phyloP scores from a whole-genome alignment of 2,888 invertebrate species.

The Metallyticus violacea region DNA sequence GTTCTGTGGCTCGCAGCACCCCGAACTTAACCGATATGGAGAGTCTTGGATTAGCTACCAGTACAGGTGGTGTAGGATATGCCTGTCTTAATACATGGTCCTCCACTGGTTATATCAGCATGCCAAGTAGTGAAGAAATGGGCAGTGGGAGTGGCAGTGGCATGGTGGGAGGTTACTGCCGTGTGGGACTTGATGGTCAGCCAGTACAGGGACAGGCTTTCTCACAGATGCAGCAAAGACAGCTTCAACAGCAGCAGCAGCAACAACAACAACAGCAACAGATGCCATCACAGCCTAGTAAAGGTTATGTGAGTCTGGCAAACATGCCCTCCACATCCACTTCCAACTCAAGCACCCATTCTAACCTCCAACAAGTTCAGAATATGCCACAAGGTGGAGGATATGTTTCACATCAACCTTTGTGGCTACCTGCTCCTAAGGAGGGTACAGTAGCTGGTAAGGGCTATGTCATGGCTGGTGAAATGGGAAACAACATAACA shows the following conservation, averaged over 20 bases:
- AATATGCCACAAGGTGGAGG: neutral
- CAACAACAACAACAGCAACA: neutral
- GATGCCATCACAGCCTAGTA: neutral
- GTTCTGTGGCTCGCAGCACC: conserved; percentile 44
- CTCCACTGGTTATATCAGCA: conserved; percentile 44
- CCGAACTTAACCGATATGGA: conserved; percentile 43
- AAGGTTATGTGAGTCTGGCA: conserved; percentile 28
- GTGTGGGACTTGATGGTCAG: conserved; percentile 18
- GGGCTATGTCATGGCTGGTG: conserved; percentile 23
- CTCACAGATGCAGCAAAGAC: neutral
- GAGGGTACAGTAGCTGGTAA: neutral
- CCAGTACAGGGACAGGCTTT: neutral
- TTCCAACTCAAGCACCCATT: conserved; percentile 5
- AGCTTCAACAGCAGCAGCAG: neutral
- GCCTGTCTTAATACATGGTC: conserved; percentile 40
- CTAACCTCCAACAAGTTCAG: neutral
- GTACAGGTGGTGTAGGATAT: neutral
- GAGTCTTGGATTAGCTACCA: conserved; percentile 28
- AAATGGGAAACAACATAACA: neutral
- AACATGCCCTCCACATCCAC: conserved; percentile 9
- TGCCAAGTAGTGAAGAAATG: conserved; percentile 36
- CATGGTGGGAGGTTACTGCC: conserved; percentile 14
- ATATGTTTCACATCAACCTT: conserved; percentile 4
- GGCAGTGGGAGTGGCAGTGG: neutral
- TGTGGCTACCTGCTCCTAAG: neutral